Evolutionary conservation across 2,888 invertebrate species (phyloP).

Genomic region (Vanessa cardui): DNA sequence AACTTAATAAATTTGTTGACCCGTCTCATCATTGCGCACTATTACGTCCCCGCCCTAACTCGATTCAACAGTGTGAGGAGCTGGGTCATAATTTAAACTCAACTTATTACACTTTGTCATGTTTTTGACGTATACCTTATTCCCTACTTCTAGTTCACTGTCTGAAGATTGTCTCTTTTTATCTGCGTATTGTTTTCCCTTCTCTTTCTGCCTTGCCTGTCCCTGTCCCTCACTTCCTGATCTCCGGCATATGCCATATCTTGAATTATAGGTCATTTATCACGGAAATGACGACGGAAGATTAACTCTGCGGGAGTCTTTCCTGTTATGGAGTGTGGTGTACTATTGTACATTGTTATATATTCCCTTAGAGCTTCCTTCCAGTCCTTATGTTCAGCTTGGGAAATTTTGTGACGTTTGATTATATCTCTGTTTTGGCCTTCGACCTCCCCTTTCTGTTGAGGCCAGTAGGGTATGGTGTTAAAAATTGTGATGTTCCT

Average conservation of each 20-base stretch:
- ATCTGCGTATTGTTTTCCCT: constrained; percentile 36
- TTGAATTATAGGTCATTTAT: constrained; percentile 34
- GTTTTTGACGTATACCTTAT: constrained; percentile 37
- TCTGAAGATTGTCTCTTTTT: constrained; percentile 29
- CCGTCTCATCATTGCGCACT: constrained; percentile 18
- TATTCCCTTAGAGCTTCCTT: no score
- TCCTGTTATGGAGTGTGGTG: constrained; percentile 38
- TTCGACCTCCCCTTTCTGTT: no score
- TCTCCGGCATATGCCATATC: constrained; percentile 25
- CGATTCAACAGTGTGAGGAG: constrained; percentile 7
- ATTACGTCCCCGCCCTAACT: constrained; percentile 8
- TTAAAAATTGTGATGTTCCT: no score
- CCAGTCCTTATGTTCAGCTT: no score
- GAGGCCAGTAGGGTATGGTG: no score
- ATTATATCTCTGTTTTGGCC: no score
- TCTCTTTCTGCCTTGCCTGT: constrained; percentile 33
- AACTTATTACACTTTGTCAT: constrained; percentile 31
- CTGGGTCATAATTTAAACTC: constrained; percentile 18
- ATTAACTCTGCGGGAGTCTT: constrained; percentile 41
- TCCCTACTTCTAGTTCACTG: constrained; percentile 19
- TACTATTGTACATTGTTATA: constrained; percentile 40
- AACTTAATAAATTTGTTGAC: not conserved
- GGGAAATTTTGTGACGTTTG: no score
- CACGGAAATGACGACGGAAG: constrained; percentile 31
- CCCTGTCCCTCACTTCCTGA: constrained; percentile 32